Conservation (phyloP, 2,888 invertebrate species). For the Cryptus armator region DNA sequence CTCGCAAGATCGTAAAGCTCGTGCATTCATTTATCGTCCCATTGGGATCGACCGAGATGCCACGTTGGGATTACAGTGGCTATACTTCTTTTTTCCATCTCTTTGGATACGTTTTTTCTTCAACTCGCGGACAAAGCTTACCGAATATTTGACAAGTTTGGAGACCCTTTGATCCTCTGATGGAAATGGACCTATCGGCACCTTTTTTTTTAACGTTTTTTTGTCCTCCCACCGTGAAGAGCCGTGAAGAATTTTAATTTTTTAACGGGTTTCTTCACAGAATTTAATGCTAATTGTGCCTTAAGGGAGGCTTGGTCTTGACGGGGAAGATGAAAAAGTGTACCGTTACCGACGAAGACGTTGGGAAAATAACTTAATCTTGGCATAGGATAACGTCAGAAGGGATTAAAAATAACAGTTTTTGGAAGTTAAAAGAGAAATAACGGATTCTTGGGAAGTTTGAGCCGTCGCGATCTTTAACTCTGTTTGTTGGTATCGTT, state of each 20-base stretch:
- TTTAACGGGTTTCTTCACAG: conserved; percentile 27
- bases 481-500: conserved; percentile 62
- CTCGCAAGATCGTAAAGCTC: conserved; percentile 54
- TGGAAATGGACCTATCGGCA: conserved; percentile 25
- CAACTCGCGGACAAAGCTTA: background rate
- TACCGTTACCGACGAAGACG: conserved; percentile 34
- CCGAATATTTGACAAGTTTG: background rate
- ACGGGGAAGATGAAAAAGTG: conserved; percentile 31
- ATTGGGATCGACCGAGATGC: conserved; percentile 60
- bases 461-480: conserved; percentile 38
- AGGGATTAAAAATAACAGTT: conserved; percentile 46
- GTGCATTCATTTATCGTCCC: conserved; percentile 61
- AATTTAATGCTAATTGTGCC: conserved; percentile 38
- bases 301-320: background rate
- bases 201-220: conserved; percentile 34
- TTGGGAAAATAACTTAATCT: conserved; percentile 48
- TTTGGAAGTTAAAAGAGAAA: background rate
- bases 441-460: background rate
- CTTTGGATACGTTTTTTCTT: conserved; percentile 16
- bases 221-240: background rate
- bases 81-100: conserved; percentile 21
- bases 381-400: conserved; percentile 14
- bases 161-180: background rate
- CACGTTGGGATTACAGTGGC: conserved; percentile 52
- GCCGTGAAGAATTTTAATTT: conserved; percentile 35